phyloP scores from a whole-genome alignment of 1,140 invertebrate species.

The Leptinotarsa defecta region DNA sequence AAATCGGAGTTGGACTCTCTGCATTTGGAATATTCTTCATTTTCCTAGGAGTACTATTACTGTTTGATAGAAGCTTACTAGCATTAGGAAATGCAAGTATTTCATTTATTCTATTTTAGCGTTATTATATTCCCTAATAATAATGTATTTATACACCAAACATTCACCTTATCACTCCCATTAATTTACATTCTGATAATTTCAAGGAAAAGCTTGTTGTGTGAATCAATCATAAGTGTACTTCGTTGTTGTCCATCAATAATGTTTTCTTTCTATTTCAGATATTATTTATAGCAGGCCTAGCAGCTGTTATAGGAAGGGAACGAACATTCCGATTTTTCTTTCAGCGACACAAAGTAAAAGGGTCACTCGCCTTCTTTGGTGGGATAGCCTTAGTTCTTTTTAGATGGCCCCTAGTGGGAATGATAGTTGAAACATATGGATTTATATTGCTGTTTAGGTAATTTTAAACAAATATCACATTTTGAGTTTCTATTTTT shows the following conservation, averaged over 20 bases:
- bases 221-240: background rate
- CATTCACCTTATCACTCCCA: background rate
- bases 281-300: constrained; percentile 93
- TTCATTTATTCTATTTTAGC: background rate
- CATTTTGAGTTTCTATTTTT: no score
- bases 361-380: constrained; percentile 90
- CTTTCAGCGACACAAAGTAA: constrained; percentile 96
- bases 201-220: background rate
- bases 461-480: constrained; percentile 51
- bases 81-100: constrained; percentile 96
- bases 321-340: constrained; percentile 96
- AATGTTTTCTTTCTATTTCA: constrained; percentile 57
- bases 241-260: background rate
- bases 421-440: constrained; percentile 94
- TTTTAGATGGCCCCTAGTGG: constrained; percentile 94
- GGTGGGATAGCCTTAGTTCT: constrained; percentile 93
- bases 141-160: no score
- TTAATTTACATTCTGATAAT: background rate
- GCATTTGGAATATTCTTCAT: constrained; percentile 96
- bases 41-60: constrained; percentile 89
- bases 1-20: constrained; percentile 96
- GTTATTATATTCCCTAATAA: no score
- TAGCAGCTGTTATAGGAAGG: constrained; percentile 95
- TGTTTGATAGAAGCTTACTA: constrained; percentile 97
- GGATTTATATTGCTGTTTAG: constrained; percentile 83